Evolutionary conservation across 1,140 invertebrate species (phyloP).

Genomic region (Lysiphlebus fabarum): DNA sequence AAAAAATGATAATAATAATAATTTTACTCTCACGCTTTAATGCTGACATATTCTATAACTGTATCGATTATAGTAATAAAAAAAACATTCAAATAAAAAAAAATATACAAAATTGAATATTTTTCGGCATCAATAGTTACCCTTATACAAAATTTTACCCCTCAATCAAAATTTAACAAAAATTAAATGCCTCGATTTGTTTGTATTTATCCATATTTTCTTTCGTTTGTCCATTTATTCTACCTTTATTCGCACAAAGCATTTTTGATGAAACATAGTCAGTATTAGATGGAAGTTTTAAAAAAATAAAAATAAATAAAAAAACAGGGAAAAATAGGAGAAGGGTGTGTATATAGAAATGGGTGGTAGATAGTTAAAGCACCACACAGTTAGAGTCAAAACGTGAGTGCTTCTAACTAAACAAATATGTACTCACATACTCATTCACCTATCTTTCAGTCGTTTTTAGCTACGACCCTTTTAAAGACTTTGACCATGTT

Average conservation of each 20-base stretch:
- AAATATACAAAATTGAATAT: too few relatives aligned
- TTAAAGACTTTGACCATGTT: conserved; percentile 48
- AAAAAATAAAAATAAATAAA: background rate
- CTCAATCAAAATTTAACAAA: too few relatives aligned
- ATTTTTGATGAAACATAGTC: too few relatives aligned
- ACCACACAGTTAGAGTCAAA: conserved; percentile 31
- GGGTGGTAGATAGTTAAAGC: conserved; percentile 14
- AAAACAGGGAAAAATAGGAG: conserved; percentile 1
- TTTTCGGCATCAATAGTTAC: too few relatives aligned
- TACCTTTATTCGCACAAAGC: conserved; percentile 4
- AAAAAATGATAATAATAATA: too few relatives aligned
- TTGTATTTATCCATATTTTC: conserved; percentile 41
- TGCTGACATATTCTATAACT: too few relatives aligned
- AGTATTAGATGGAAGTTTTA: background rate
- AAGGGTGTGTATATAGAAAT: conserved; percentile 6
- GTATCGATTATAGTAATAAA: too few relatives aligned
- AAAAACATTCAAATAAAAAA: too few relatives aligned
- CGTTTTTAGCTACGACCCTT: conserved; percentile 44
- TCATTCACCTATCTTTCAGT: conserved; percentile 52
- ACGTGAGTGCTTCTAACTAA: conserved; percentile 52
- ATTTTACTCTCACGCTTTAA: too few relatives aligned
- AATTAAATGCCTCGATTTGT: conserved; percentile 28
- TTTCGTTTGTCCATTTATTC: conserved; percentile 23
- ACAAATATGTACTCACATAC: conserved; percentile 56
- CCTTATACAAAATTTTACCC: too few relatives aligned